Evolutionary conservation across 1,140 invertebrate species (phyloP), one percentile per base, ranked within the genome.

Genomic region (Lucilia cuprina): DNA sequence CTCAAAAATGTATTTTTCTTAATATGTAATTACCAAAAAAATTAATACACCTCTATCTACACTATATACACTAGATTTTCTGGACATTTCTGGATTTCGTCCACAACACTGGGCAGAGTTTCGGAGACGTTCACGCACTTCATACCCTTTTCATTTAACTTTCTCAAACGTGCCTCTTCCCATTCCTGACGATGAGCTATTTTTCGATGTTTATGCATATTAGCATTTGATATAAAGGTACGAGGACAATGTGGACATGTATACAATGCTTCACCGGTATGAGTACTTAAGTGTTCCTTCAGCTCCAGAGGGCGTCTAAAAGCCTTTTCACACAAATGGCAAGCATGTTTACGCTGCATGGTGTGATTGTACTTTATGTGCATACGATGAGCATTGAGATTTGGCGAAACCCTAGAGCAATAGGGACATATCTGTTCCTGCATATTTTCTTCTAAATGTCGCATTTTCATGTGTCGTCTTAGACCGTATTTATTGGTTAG

Each of bases 141-240:
- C 21, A 7, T 7, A 10, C 65, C 17, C 5, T n/a, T 21, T 19
- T 21, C 65, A 70, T 70, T 70, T 4, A 70, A 25, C 21, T 21
- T 19, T 1, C 50, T 80, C 21, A 80, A 49, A 14, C 77, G 77
- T 4, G 41, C 21, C 34, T 82, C 84, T 83, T 83, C 80, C 47
- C 82, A 84, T 19, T 91, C 89, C 12, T 87, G 87, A 0, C 88
- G 87, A 86, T 91, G 90, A 85, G 87, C 87, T 82, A 90, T 90
- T 85, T 91, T 91, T 41, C 89, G 87, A 86, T 91, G 90, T n/a
- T 88, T 87, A 75, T 91, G 89, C 90, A 91, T 91, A 78, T 91
- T 91, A 14, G 89, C 88, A 35, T 88, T 87, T 7, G 87, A 90
- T 49, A 88, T 90, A 14, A 91, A 91, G 2, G 90, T 91, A 75